phyloP scores from a whole-genome alignment of 2,113 vertebrate genomes.

The Xiphophorus maculatus region DNA sequence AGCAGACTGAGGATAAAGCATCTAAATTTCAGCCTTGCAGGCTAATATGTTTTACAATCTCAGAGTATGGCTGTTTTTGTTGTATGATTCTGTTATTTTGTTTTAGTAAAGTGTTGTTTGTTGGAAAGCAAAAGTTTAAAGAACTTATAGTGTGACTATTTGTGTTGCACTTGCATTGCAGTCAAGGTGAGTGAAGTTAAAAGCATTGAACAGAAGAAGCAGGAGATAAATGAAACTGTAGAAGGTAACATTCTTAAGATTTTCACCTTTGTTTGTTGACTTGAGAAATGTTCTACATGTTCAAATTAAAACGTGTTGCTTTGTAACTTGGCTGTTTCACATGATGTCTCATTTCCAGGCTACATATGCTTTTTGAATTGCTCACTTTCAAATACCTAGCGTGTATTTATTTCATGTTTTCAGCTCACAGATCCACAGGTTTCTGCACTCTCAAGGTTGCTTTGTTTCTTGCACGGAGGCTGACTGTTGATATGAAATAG shows the following conservation, averaged over 20 bases:
- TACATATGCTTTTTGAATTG: neutral
- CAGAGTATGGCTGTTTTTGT: neutral
- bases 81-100: neutral
- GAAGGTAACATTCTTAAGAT: slow-evolving; percentile 46
- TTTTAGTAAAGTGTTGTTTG: neutral
- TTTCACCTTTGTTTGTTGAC: neutral
- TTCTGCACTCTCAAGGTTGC: neutral
- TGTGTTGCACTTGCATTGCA: slow-evolving; percentile 43
- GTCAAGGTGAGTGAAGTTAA: slow-evolving; percentile 32
- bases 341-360: neutral
- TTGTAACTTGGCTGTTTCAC: neutral
- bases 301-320: neutral
- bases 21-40: too few species aligned
- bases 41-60: too few species aligned
- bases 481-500: slow-evolving; percentile 4
- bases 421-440: neutral
- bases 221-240: slow-evolving; percentile 52
- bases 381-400: neutral
- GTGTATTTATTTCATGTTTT: neutral
- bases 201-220: slow-evolving; percentile 32
- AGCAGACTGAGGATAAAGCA: too few species aligned
- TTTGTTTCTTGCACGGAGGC: slow-evolving; percentile 23
- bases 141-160: neutral
- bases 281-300: neutral
- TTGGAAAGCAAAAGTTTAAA: neutral